These are phyloP conservation scores for Drosophila birchii DNA, from an alignment of 2,888 invertebrate genomes.

Conservation along the genomic window DNA sequence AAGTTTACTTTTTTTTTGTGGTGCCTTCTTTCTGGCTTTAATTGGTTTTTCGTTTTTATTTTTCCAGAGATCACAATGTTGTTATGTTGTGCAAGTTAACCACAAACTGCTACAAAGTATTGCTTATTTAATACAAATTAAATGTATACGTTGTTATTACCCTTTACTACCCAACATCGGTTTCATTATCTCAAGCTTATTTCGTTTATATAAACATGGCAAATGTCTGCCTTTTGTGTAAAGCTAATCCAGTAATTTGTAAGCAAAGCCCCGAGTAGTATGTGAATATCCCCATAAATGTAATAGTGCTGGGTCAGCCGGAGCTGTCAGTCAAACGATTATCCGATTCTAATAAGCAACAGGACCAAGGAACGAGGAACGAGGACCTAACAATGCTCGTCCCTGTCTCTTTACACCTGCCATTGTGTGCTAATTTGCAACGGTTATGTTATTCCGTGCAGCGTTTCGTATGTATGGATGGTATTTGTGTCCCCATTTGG, in stretches of 20 bases:
- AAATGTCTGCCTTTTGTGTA: not conserved
- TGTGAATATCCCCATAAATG: conserved; percentile 6
- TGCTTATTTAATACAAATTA: not conserved
- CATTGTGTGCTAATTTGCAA: conserved; percentile 67
- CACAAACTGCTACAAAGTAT: not conserved
- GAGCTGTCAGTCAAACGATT: conserved; percentile 20
- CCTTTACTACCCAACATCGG: not conserved
- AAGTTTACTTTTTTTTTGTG: conserved; percentile 32
- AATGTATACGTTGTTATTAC: not conserved
- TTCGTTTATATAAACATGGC: not conserved
- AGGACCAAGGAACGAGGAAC: conserved; percentile 7
- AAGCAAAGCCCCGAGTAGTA: conserved; percentile 15
- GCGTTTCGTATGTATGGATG: conserved; percentile 40
- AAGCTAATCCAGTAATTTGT: conserved; percentile 23
- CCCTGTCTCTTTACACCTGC: conserved; percentile 24
- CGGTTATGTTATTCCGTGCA: conserved; percentile 64
- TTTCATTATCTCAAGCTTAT: not conserved
- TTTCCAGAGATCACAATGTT: not conserved
- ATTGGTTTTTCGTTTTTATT: not conserved
- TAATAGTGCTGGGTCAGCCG: conserved; percentile 14
- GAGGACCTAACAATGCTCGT: conserved; percentile 22
- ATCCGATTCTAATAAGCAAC: conserved; percentile 32
- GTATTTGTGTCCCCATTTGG: conserved; percentile 35
- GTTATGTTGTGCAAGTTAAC: not conserved
- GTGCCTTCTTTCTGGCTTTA: conserved; percentile 2